Conservation (phyloP, 92 coral and sea anemone species). For the Paragorgia papillata region DNA sequence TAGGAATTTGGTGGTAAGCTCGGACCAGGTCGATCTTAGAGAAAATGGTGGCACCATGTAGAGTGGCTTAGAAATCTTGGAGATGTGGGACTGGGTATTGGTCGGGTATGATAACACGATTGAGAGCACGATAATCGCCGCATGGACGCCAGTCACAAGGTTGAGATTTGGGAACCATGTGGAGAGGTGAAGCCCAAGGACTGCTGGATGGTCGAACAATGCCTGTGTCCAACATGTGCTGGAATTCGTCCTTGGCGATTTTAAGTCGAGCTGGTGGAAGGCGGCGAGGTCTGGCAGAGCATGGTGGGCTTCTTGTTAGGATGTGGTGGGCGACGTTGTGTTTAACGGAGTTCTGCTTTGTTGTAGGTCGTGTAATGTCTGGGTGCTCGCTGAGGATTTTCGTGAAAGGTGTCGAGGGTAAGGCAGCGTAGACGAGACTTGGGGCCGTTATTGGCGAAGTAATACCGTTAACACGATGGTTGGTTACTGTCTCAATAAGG, state of each 20-base stretch:
- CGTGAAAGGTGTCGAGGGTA: slow-evolving; percentile 29
- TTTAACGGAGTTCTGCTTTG: not conserved
- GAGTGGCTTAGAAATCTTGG: slow-evolving; percentile 16
- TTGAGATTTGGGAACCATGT: slow-evolving; percentile 24
- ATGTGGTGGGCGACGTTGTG: slow-evolving; percentile 22
- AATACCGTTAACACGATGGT: slow-evolving; percentile 4
- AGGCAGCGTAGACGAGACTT: slow-evolving; percentile 23
- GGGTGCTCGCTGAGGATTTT: slow-evolving; percentile 12
- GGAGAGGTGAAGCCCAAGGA: slow-evolving; percentile 27
- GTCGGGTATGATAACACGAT: slow-evolving; percentile 8
- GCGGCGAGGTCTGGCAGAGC: slow-evolving; percentile 19
- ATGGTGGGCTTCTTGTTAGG: slow-evolving; percentile 7
- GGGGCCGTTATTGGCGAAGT: slow-evolving; percentile 27
- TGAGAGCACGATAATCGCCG: slow-evolving; percentile 18
- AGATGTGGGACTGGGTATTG: slow-evolving; percentile 31
- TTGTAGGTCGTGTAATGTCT: not conserved
- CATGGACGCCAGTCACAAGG: slow-evolving; percentile 35
- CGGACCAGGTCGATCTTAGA: slow-evolving; percentile 22
- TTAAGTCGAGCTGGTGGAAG: slow-evolving; percentile 17
- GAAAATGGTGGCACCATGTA: slow-evolving; percentile 18
- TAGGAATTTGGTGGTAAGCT: slow-evolving; percentile 2
- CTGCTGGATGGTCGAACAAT: slow-evolving; percentile 32
- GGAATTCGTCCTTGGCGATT: slow-evolving; percentile 14
- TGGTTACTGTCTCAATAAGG: slow-evolving; percentile 24
- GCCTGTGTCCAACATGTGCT: slow-evolving; percentile 6